Percentiles rank a stretch among this genome's conserved stretches.
phyloP scores from a whole-genome alignment of 2,113 vertebrate species.

The Melanocharis versteri region DNA sequence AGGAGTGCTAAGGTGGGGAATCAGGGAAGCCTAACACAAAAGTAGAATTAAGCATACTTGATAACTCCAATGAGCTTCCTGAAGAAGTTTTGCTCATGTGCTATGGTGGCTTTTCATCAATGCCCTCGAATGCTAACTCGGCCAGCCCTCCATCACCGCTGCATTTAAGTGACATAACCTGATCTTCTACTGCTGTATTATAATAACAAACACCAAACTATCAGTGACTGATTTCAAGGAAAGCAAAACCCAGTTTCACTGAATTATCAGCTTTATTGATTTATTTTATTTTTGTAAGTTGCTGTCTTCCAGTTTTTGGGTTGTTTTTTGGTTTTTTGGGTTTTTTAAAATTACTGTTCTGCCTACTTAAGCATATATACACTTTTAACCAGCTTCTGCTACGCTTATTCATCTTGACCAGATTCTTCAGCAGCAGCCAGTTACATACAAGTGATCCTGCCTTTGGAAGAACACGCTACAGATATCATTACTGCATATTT shows the following conservation, averaged over 20 bases:
- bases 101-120: background rate
- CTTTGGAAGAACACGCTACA: background rate
- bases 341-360: background rate
- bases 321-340: background rate
- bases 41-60: background rate
- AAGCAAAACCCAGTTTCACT: background rate
- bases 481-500: background rate
- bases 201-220: background rate
- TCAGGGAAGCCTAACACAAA: background rate
- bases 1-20: background rate
- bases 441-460: background rate
- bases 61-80: background rate
- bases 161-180: background rate
- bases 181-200: background rate
- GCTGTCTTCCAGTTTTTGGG: background rate
- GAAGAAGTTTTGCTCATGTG: background rate
- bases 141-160: background rate
- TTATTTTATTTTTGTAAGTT: background rate
- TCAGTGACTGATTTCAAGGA: background rate
- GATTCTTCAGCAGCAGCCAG: background rate
- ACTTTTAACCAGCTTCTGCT: background rate
- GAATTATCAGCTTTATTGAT: background rate
- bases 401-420: background rate
- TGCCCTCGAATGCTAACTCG: background rate
- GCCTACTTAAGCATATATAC: background rate